A percentile compares a stretch with the other conserved stretches of the same genome.
These are phyloP conservation scores for Melolontha melolontha DNA, from an alignment of 2,888 invertebrate genomes.

Conservation along the genomic window DNA sequence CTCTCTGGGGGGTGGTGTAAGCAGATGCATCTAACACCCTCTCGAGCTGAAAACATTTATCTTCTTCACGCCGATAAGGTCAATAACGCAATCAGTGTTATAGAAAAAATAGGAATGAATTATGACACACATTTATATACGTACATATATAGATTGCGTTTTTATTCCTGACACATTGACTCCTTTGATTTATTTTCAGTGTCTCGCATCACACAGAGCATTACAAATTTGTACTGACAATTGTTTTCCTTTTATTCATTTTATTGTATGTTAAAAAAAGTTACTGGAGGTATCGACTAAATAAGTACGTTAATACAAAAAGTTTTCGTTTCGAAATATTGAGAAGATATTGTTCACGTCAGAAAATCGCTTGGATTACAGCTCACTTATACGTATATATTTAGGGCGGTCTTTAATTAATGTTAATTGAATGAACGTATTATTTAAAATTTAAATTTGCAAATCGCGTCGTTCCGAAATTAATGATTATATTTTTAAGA, in stretches of 20 bases:
- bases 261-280: not conserved
- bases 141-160: constrained; percentile 46
- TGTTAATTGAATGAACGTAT: too few species aligned
- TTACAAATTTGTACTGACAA: constrained; percentile 38
- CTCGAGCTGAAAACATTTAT: constrained; percentile 55
- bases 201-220: constrained; percentile 29
- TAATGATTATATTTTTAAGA: constrained; percentile 16
- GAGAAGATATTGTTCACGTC: too few species aligned
- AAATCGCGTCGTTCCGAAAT: not conserved
- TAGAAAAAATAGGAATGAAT: constrained; percentile 45
- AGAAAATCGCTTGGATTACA: too few species aligned
- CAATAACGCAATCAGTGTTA: constrained; percentile 50
- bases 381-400: too few species aligned
- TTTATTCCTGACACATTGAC: constrained; percentile 44
- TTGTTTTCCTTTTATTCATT: constrained; percentile 24
- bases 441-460: too few species aligned
- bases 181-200: constrained; percentile 45
- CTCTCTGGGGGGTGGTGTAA: constrained; percentile 57
- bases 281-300: too few species aligned
- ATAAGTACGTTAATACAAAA: too few species aligned
- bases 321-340: too few species aligned
- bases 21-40: constrained; percentile 57
- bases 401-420: too few species aligned
- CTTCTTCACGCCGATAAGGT: constrained; percentile 58
- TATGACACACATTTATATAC: constrained; percentile 45